phyloP scores from a whole-genome alignment of 1,140 invertebrate genomes.

The Drosophila sp. region DNA sequence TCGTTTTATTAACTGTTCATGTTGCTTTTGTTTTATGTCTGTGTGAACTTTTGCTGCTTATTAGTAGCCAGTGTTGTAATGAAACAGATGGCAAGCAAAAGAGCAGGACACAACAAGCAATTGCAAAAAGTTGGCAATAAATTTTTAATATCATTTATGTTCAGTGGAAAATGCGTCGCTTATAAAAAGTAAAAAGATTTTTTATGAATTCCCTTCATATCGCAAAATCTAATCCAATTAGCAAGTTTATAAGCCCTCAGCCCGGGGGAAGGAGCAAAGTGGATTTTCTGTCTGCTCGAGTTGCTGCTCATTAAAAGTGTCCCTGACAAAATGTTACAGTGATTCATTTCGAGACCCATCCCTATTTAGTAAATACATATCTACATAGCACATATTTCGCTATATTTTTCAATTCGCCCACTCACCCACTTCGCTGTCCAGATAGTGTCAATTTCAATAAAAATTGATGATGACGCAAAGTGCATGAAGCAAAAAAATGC shows the following conservation, averaged over 20 bases:
- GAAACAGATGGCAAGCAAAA: constrained; percentile 50
- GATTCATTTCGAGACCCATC: constrained; percentile 44
- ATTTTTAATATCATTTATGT: constrained; percentile 78
- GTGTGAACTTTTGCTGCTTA: constrained; percentile 69
- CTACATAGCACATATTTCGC: not conserved
- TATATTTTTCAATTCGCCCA: not conserved
- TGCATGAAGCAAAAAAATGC: constrained; percentile 34
- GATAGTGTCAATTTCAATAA: constrained; percentile 82
- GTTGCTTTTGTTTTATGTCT: constrained; percentile 49
- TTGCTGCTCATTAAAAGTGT: constrained; percentile 76
- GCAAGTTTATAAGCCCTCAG: constrained; percentile 65
- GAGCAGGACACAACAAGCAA: constrained; percentile 19
- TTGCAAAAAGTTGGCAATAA: constrained; percentile 61
- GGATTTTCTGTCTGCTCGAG: constrained; percentile 41
- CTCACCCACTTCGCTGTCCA: constrained; percentile 22
- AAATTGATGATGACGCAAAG: constrained; percentile 77
- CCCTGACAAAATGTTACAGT: constrained; percentile 58
- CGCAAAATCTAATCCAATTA: constrained; percentile 80
- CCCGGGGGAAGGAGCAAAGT: not conserved
- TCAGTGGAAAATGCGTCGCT: constrained; percentile 32
- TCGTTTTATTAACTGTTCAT: constrained; percentile 65
- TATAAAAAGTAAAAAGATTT: constrained; percentile 38
- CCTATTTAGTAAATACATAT: too few relatives aligned
- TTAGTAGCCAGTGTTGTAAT: constrained; percentile 49
- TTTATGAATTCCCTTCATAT: constrained; percentile 76